Conservation (phyloP, 30 jellyfish, hydroid and myxozoan genomes). For the Haliclystus octoradiatus region DNA sequence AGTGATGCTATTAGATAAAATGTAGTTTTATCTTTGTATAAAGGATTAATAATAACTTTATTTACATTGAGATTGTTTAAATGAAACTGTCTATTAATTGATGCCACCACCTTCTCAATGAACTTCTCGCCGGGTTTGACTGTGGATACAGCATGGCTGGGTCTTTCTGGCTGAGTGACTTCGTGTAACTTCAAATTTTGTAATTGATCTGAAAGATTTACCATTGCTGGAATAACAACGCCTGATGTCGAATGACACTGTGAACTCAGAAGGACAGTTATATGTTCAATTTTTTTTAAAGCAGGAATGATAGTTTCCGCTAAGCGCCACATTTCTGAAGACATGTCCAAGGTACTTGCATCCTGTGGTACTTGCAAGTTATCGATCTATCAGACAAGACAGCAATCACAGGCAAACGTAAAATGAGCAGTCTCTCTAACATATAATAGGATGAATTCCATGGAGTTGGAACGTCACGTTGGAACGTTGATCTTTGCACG, state of each 20-base stretch:
- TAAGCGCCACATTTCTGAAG: neutral
- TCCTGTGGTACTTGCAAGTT: too few species aligned
- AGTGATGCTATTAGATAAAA: too few species aligned
- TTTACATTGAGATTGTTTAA: too few species aligned
- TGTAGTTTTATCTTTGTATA: too few species aligned
- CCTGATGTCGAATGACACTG: neutral
- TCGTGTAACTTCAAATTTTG: neutral
- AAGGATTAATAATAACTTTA: too few species aligned
- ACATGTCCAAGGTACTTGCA: too few species aligned
- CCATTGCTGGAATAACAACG: neutral
- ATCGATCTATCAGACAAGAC: neutral
- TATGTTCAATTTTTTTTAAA: neutral
- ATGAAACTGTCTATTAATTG: too few species aligned
- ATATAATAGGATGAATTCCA: conserved; percentile 23
- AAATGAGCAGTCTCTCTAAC: conserved; percentile 24
- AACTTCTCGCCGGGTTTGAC: too few species aligned
- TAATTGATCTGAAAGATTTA: neutral
- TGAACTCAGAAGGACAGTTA: neutral
- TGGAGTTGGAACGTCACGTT: conserved; percentile 19
- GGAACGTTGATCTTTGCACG: neutral
- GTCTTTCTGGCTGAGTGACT: too few species aligned
- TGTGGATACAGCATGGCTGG: too few species aligned
- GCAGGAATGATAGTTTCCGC: neutral
- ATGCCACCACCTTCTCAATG: too few species aligned
- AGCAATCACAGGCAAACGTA: neutral